Evolutionary conservation across 2,888 invertebrate species (phyloP).

Genomic region (Apotomis betuletana): DNA sequence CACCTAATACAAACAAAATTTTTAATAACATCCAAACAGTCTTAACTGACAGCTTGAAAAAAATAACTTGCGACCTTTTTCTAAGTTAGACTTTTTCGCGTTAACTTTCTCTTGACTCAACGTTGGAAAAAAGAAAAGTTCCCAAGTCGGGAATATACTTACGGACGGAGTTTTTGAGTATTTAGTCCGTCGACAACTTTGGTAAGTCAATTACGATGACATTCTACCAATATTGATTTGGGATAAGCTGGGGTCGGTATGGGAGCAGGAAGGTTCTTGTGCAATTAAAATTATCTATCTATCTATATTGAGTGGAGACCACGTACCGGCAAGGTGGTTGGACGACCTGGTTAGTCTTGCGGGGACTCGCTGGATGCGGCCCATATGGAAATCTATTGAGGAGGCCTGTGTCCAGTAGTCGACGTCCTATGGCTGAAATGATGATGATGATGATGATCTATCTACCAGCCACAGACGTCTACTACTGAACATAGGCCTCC

Average conservation of each 20-base stretch:
- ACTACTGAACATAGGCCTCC: too few species aligned
- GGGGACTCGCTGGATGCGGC: too few species aligned
- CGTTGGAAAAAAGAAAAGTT: constrained; percentile 46
- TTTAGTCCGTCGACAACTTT: constrained; percentile 58
- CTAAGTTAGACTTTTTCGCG: not conserved
- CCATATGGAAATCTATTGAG: too few species aligned
- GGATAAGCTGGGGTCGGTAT: constrained; percentile 41
- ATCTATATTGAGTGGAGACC: too few species aligned
- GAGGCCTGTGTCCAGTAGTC: too few species aligned
- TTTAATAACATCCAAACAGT: not conserved
- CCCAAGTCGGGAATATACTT: constrained; percentile 47
- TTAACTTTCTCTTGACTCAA: constrained; percentile 33
- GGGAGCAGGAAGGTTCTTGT: not conserved
- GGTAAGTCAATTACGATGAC: constrained; percentile 61
- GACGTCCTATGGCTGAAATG: too few species aligned
- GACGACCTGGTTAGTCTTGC: too few species aligned
- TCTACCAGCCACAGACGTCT: too few species aligned
- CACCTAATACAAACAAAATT: not conserved
- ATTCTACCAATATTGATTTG: constrained; percentile 53
- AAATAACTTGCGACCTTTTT: not conserved
- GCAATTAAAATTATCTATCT: not conserved
- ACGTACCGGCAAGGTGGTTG: too few species aligned
- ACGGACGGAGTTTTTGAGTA: constrained; percentile 50
- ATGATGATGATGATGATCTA: too few species aligned
- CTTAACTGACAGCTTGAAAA: not conserved